Conservation (phyloP, 1,140 invertebrate genomes). For the Hormaphis cornu region DNA sequence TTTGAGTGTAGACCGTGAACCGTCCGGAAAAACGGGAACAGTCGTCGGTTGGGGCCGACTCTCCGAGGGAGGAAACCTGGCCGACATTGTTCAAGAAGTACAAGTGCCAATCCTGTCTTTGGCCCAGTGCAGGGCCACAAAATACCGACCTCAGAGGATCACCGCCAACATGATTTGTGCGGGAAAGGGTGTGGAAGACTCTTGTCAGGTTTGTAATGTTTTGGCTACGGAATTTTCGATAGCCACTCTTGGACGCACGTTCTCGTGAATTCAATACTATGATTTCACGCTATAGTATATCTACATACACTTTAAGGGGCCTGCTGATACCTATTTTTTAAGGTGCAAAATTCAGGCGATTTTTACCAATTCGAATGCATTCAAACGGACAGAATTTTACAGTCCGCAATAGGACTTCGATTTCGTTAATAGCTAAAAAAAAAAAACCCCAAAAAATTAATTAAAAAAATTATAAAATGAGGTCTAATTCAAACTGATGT, state of each 20-base stretch:
- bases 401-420: too few species aligned
- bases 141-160: conserved; percentile 68
- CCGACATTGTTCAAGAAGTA: conserved; percentile 68
- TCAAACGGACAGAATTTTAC: too few species aligned
- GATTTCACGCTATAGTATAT: too few species aligned
- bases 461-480: too few species aligned
- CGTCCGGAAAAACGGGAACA: conserved; percentile 60
- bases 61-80: conserved; percentile 67
- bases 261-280: too few species aligned
- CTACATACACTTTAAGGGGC: too few species aligned
- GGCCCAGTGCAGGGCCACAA: conserved; percentile 65
- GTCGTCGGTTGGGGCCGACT: conserved; percentile 78
- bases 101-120: conserved; percentile 72
- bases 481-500: too few species aligned
- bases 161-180: conserved; percentile 71
- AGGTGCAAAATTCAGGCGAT: too few species aligned
- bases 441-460: too few species aligned
- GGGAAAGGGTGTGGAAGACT: conserved; percentile 66
- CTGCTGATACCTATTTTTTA: too few species aligned
- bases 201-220: conserved; percentile 52
- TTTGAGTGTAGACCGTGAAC: conserved; percentile 59
- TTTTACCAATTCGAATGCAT: too few species aligned
- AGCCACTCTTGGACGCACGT: background rate
- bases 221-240: background rate
- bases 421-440: too few species aligned